Conservation (phyloP, 1,140 invertebrate genomes). For the Lepeophtheirus salmonis region DNA sequence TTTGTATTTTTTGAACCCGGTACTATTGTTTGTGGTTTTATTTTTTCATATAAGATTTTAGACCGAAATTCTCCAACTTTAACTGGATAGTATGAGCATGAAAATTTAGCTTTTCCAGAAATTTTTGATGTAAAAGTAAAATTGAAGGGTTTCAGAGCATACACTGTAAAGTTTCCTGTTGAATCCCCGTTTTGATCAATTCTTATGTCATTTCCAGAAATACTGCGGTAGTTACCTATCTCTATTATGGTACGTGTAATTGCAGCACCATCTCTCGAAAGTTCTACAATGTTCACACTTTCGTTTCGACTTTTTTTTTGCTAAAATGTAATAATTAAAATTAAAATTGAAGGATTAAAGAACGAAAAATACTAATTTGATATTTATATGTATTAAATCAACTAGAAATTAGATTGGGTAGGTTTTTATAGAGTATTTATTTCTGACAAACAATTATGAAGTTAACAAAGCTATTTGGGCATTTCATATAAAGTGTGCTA, state of each 20-base stretch:
- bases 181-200: slow-evolving; percentile 12
- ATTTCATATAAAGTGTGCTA: too few relatives aligned
- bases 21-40: too few relatives aligned
- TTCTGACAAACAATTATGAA: too few relatives aligned
- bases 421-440: too few relatives aligned
- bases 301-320: background rate
- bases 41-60: too few relatives aligned
- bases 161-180: slow-evolving; percentile 12
- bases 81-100: background rate
- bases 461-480: too few relatives aligned
- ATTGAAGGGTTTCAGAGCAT: slow-evolving; percentile 12
- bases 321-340: too few relatives aligned
- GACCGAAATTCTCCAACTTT: slow-evolving; percentile 6
- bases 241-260: slow-evolving; percentile 13
- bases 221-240: slow-evolving; percentile 5
- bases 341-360: too few relatives aligned
- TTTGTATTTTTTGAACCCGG: too few relatives aligned
- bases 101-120: slow-evolving; percentile 10
- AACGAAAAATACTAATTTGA: too few relatives aligned
- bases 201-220: slow-evolving; percentile 13
- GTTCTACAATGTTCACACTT: background rate
- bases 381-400: too few relatives aligned
- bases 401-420: too few relatives aligned
- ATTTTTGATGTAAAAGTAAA: slow-evolving; percentile 9
- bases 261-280: slow-evolving; percentile 7